A percentile compares a stretch with the other conserved stretches of the same genome.
phyloP scores from a whole-genome alignment of 2,797 vertebrate species.

The Artibeus jamaicensis region DNA sequence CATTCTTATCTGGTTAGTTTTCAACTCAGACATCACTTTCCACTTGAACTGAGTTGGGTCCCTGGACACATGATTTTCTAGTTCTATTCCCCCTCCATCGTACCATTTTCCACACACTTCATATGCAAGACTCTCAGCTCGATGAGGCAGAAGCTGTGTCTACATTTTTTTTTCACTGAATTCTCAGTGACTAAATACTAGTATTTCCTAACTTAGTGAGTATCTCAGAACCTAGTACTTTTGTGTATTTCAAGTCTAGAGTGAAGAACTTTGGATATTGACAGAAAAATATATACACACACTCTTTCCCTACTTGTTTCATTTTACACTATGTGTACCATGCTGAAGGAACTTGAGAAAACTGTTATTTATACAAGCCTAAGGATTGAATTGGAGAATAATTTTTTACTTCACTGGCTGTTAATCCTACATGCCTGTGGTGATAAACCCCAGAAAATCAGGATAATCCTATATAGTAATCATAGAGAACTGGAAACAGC shows the following conservation, averaged over 20 bases:
- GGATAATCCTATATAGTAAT: constrained; percentile 89
- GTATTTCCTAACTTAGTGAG: not conserved
- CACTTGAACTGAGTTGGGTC: not conserved
- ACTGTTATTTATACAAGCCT: constrained; percentile 39
- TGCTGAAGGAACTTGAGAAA: constrained; percentile 60
- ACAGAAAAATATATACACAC: not conserved
- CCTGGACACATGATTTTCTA: not conserved
- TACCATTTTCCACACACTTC: not conserved
- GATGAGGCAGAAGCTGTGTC: not conserved
- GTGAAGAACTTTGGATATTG: constrained; percentile 24
- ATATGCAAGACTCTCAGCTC: not conserved
- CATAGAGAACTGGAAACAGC: constrained; percentile 84
- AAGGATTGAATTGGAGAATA: constrained; percentile 74
- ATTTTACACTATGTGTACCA: constrained; percentile 30
- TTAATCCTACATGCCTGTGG: constrained; percentile 89
- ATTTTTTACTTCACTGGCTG: constrained; percentile 87
- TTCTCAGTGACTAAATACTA: not conserved
- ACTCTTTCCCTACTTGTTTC: not conserved
- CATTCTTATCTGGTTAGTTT: not conserved
- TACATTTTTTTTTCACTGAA: not conserved
- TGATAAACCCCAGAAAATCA: constrained; percentile 90
- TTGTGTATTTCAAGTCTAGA: constrained; percentile 44
- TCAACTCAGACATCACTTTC: not conserved
- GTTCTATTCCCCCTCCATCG: not conserved
- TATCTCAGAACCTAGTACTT: not conserved